phyloP scores from a whole-genome alignment of 2,113 vertebrate genomes.

The Myotis brandtii region DNA sequence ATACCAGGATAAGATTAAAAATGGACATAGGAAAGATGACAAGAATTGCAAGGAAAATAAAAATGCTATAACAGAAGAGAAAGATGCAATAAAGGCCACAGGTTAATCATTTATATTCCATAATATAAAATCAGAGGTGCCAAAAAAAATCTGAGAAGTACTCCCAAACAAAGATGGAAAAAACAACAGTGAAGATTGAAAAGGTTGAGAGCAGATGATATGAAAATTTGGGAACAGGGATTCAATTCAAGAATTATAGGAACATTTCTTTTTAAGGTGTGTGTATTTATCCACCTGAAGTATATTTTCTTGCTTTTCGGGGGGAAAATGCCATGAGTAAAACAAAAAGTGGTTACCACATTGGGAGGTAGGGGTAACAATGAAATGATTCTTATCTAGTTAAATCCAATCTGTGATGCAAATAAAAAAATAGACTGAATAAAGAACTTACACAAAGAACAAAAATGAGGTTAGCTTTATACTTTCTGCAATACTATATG shows the following conservation, averaged over 20 bases:
- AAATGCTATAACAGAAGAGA: neutral
- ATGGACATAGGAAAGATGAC: neutral
- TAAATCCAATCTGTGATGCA: neutral
- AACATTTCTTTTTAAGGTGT: neutral
- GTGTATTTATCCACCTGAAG: accelerated
- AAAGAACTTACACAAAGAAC: neutral
- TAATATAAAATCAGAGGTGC: neutral
- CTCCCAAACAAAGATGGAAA: neutral
- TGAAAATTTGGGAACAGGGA: neutral
- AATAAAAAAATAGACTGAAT: neutral
- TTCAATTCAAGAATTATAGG: constrained; percentile 11
- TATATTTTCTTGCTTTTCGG: neutral
- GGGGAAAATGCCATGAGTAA: neutral
- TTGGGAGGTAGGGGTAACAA: neutral
- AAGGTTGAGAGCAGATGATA: neutral
- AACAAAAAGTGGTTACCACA: neutral
- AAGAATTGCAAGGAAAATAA: neutral
- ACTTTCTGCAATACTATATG: neutral
- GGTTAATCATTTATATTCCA: neutral
- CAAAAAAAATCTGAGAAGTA: constrained; percentile 6
- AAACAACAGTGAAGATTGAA: neutral
- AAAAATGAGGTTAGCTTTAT: neutral
- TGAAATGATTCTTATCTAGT: neutral
- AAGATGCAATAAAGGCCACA: neutral
- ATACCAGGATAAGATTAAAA: neutral